A percentile compares a stretch with the other conserved stretches of the same genome.
Conservation (phyloP, 2,113 vertebrate species). For the Fulica atra region DNA sequence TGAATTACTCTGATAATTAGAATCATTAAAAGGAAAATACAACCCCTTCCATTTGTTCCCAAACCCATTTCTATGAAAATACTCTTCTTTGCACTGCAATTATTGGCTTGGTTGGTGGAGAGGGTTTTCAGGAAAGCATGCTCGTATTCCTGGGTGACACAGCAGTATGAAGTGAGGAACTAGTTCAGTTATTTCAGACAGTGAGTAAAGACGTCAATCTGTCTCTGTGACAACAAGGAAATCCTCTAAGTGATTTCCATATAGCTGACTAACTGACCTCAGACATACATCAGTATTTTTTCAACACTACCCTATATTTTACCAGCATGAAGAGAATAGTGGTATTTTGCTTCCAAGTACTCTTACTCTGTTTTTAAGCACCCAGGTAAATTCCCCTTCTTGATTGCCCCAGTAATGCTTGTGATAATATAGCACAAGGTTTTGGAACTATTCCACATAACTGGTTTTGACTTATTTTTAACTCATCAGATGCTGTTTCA, state of each 20-base stretch:
- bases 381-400: neutral
- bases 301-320: neutral
- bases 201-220: neutral
- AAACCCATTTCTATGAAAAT: neutral
- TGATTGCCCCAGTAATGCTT: neutral
- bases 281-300: neutral
- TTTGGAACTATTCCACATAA: neutral
- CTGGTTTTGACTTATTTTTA: neutral
- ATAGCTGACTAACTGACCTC: neutral
- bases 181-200: neutral
- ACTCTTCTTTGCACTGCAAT: neutral
- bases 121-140: neutral
- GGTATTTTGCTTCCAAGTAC: neutral
- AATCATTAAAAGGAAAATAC: neutral
- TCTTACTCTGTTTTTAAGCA: neutral
- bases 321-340: neutral
- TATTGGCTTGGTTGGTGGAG: neutral
- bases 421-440: neutral
- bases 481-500: neutral
- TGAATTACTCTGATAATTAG: neutral
- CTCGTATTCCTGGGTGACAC: neutral
- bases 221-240: neutral
- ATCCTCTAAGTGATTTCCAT: neutral
- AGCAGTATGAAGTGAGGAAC: neutral
- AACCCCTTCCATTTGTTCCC: neutral